Conservation (phyloP, 2,888 invertebrate species). For the Scaptomyza polygonia region DNA sequence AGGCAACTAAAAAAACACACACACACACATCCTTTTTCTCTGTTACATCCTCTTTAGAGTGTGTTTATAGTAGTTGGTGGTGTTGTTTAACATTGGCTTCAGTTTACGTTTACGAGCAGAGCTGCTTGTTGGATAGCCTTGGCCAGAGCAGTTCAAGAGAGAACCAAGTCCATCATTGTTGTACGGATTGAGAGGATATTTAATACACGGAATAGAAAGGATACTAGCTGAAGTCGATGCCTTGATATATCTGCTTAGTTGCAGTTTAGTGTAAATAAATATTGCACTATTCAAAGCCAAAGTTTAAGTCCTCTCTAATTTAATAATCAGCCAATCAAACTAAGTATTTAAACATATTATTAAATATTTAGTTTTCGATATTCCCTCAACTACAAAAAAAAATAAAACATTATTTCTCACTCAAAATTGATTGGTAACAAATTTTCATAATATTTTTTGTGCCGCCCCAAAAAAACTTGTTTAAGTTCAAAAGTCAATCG, state of each 20-base stretch:
- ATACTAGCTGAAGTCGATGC: too few relatives aligned
- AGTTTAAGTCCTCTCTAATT: too few relatives aligned
- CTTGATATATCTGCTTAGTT: too few relatives aligned
- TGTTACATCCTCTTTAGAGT: neutral
- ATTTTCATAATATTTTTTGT: neutral
- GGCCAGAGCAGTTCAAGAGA: constrained; percentile 5
- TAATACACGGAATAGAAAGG: too few relatives aligned
- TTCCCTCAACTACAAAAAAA: neutral
- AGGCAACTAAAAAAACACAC: constrained; percentile 7
- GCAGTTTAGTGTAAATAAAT: too few relatives aligned
- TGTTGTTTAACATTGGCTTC: constrained; percentile 6
- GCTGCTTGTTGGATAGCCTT: constrained; percentile 20
- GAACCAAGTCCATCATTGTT: constrained; percentile 10
- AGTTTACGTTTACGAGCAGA: constrained; percentile 34
- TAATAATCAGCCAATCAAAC: too few relatives aligned
- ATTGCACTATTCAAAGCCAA: too few relatives aligned
- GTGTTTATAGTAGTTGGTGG: neutral
- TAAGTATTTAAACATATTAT: neutral
- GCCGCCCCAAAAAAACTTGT: constrained; percentile 29
- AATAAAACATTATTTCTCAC: constrained; percentile 19
- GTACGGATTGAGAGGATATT: neutral
- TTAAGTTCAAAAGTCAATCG: constrained; percentile 63
- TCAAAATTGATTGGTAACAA: too few relatives aligned
- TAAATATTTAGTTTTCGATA: neutral
- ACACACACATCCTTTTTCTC: neutral